Base-by-base conservation (phyloP, 2,888 invertebrate genomes). In the Autographa pulchrina region DNA sequence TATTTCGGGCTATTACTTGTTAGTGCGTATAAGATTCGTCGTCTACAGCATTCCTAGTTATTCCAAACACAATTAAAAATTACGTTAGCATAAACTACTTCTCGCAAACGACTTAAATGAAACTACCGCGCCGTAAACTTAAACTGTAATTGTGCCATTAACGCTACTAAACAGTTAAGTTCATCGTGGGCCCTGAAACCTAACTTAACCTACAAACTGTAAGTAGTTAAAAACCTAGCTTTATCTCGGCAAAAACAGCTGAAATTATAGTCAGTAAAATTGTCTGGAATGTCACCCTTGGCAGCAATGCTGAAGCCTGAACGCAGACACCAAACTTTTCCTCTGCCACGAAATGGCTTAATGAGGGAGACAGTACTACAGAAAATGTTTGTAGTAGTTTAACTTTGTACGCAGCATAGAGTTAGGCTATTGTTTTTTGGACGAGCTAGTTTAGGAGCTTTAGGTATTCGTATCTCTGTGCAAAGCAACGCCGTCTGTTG, bases 221-320 rank as follows among this genome's bases (percentile, higher is more conserved):
- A 59, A 63, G 5, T 18, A 62, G 38, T 38, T 68, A 38, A 7
- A 64, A 69, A 38, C 25, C n/a, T 52, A 69, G 63, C 38, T 62
- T 25, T 54, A 59, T 52, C 32, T 43, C 25, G 4, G 52, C 43
- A 32, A 20, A 58, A 60, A 56, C 14, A n/a, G 54, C 64, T 35
- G 6, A 14, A 58, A 65, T 65, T 48, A 58, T 8, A 58, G 11
- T 61, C 18, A 7, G 25, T 35, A 20, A 25, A 68, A 65, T 63
- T 68, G 38, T 65, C 41, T 62, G 18, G 16, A 74, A 67, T 74
- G 35, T 71, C 35, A 58, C 60, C 62, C 38, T 56, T 58, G 20
- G 13, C 20, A 6, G 59, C 58, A 41, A 71, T 41, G 52, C 32
- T 62, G 43, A 63, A 76, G 48, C 20, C 48, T 58, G 35, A 7